Evolutionary conservation across 2,888 invertebrate species (phyloP).

Genomic region (Phyllotreta striolata): DNA sequence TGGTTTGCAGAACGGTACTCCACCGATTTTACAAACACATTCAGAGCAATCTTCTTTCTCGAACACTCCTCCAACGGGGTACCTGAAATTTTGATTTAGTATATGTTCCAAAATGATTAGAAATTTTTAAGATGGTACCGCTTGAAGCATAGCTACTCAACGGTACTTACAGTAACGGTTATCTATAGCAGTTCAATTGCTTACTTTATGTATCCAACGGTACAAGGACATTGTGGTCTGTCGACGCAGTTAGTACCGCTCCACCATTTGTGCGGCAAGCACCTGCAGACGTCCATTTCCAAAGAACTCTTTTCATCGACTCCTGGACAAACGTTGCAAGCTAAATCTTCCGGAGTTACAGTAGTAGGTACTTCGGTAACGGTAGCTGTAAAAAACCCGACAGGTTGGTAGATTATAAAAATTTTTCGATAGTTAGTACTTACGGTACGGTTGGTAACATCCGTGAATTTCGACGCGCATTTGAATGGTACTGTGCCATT

Average conservation of each 20-base stretch:
- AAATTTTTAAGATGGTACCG: no score
- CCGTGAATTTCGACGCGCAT: conserved; percentile 80
- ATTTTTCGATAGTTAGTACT: conserved; percentile 53
- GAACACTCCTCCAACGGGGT: conserved; percentile 75
- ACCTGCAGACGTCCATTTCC: conserved; percentile 62
- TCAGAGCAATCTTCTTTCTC: conserved; percentile 78
- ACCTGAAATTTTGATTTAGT: conserved; percentile 61
- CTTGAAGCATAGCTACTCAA: no score
- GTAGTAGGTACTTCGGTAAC: conserved; percentile 36
- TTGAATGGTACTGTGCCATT: conserved; percentile 78
- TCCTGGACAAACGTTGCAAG: conserved; percentile 67
- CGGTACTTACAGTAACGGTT: no score
- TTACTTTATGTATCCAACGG: conserved; percentile 71
- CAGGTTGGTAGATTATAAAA: background rate
- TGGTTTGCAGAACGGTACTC: conserved; percentile 73
- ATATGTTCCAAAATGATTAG: no score
- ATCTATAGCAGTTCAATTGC: conserved; percentile 43
- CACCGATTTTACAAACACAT: conserved; percentile 81
- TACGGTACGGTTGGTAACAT: conserved; percentile 78
- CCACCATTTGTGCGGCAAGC: conserved; percentile 69
- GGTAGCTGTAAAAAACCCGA: conserved; percentile 21
- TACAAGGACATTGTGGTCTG: conserved; percentile 79
- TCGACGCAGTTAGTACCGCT: conserved; percentile 78
- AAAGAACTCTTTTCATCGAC: conserved; percentile 52
- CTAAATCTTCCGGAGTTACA: conserved; percentile 27